These are phyloP conservation scores for Eupeodes corollae DNA, from an alignment of 1,140 invertebrate genomes.

Conservation along the genomic window DNA sequence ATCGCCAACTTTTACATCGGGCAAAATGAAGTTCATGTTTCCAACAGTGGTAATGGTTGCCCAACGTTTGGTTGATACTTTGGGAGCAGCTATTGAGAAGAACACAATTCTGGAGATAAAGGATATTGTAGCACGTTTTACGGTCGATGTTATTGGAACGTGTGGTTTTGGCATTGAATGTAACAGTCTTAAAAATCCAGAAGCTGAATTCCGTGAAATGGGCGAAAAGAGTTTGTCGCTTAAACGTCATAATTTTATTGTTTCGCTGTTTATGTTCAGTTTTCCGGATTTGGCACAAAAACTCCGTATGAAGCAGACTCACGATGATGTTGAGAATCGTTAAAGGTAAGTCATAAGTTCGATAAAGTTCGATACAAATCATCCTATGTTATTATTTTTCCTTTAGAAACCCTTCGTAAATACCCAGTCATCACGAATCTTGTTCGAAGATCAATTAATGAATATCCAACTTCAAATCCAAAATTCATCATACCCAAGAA, in stretches of 20 bases:
- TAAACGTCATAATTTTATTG: slow-evolving; percentile 4
- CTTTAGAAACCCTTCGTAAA: slow-evolving; percentile 25
- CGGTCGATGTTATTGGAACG: slow-evolving; percentile 43
- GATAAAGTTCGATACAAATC: not conserved
- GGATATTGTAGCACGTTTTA: slow-evolving; percentile 28
- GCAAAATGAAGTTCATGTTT: slow-evolving; percentile 47
- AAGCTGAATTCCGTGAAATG: slow-evolving; percentile 42
- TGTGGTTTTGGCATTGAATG: slow-evolving; percentile 53
- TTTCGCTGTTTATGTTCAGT: slow-evolving; percentile 9
- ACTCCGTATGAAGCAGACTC: slow-evolving; percentile 27
- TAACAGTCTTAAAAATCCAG: slow-evolving; percentile 40
- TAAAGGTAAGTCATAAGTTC: slow-evolving; percentile 4
- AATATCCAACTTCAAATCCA: not conserved
- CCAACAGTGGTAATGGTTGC: slow-evolving; percentile 29
- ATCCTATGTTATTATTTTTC: not conserved
- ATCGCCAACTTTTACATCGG: slow-evolving; percentile 45
- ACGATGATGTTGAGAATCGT: slow-evolving; percentile 30
- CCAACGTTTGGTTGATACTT: slow-evolving; percentile 24
- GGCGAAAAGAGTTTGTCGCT: slow-evolving; percentile 20
- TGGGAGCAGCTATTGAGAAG: slow-evolving; percentile 10
- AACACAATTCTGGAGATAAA: slow-evolving; percentile 15
- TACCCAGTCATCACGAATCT: slow-evolving; percentile 14
- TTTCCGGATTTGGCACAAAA: slow-evolving; percentile 19
- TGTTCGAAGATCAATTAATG: not conserved
- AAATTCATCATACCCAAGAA: slow-evolving; percentile 12